Conservation (phyloP, 2,797 vertebrate species). For the Melanotaenia trifasciata region DNA sequence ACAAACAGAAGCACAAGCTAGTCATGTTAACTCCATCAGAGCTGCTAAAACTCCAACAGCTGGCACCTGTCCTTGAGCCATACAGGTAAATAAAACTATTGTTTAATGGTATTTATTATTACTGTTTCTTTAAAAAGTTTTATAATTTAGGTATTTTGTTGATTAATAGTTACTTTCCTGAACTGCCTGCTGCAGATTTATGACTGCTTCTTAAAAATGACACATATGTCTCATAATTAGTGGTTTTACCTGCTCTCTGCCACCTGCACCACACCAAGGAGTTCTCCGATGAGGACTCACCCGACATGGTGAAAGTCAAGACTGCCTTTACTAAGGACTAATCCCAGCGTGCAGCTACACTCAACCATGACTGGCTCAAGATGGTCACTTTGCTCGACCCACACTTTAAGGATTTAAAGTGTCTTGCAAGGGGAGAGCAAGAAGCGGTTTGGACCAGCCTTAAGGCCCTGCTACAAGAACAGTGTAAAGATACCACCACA, state of each 20-base stretch:
- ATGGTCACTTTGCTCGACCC: neutral
- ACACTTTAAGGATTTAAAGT: slow-evolving; percentile 15
- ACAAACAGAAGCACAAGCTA: slow-evolving; percentile 7
- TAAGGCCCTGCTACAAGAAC: slow-evolving; percentile 9
- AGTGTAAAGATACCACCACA: neutral
- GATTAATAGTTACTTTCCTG: no score
- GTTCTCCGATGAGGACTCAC: slow-evolving; percentile 11
- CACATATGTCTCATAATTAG: slow-evolving; percentile 26
- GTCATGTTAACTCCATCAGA: neutral
- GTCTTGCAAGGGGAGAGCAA: neutral
- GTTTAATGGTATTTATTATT: neutral
- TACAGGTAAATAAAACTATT: neutral
- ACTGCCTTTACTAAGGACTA: slow-evolving; percentile 6
- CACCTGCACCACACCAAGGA: slow-evolving; percentile 28
- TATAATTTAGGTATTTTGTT: no score
- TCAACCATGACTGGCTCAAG: slow-evolving; percentile 9
- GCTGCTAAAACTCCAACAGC: neutral
- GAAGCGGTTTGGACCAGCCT: slow-evolving; percentile 11
- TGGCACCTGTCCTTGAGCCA: neutral
- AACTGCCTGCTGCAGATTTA: slow-evolving; percentile 6
- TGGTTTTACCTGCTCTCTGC: slow-evolving; percentile 30
- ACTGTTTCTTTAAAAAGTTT: neutral
- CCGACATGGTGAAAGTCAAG: slow-evolving; percentile 22
- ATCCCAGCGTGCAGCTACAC: neutral
- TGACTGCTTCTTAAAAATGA: slow-evolving; percentile 39